Conservation (phyloP, 2,797 vertebrate genomes). For the Synanceia verrucosa region DNA sequence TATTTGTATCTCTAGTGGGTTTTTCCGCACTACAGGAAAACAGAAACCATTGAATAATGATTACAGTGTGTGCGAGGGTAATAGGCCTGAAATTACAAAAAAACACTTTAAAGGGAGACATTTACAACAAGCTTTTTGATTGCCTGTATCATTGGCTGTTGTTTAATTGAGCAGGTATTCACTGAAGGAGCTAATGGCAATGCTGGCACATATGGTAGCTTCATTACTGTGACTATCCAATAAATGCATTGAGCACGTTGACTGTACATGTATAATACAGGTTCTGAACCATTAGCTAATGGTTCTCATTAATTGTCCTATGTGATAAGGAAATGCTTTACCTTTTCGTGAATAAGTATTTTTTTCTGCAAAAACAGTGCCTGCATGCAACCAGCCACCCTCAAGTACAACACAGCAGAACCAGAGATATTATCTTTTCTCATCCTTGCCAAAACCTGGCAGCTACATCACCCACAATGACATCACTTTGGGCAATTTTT, state of each 20-base stretch:
- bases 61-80: not conserved
- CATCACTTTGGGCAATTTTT: too few species aligned
- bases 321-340: too few species aligned
- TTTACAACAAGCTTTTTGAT: not conserved
- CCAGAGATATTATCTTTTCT: too few species aligned
- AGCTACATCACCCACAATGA: not conserved
- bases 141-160: not conserved
- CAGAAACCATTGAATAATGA: constrained; percentile 9
- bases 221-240: not conserved
- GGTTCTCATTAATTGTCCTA: too few species aligned
- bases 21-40: not conserved
- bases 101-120: not conserved
- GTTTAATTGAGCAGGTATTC: not conserved
- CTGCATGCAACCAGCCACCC: too few species aligned
- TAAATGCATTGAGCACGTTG: not conserved
- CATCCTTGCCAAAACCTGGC: not conserved
- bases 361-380: too few species aligned
- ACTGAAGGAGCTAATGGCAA: not conserved
- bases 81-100: not conserved
- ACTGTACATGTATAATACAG: not conserved
- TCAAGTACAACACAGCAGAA: too few species aligned
- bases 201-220: not conserved
- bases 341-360: too few species aligned
- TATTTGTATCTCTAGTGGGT: not conserved
- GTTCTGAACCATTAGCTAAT: not conserved